Base-by-base conservation (phyloP, 1,140 invertebrate genomes). In the Drosophila nikananu region DNA sequence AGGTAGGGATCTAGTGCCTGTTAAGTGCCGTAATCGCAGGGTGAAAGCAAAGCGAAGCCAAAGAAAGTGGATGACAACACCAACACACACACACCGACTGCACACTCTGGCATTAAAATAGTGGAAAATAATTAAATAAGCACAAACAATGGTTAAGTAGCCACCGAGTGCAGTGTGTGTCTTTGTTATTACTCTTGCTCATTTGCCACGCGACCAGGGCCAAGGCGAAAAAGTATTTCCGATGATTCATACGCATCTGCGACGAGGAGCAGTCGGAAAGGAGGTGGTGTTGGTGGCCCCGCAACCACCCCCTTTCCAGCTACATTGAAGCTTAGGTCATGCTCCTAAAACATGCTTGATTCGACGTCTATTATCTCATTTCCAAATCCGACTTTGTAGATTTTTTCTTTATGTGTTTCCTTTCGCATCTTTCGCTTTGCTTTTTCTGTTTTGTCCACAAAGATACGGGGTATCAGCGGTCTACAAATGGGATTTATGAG, bases 111-210 rank as follows among this genome's bases (percentile, higher is more conserved):
- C 48, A 54, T 21, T 76, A 32, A 55, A 57, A 52, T 27, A 52
- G 30, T 66, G 73, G 5, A 76, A 76, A 59, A 52, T 57, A 75
- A 76, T 75, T 75, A 75, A 76, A 75, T 75, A 64, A 64, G 32
- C 61, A 19, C 35, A 57, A 23, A 65, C 48, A 66, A 65, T 23
- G 25, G 35, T 39, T 32, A 41, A 17, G 19, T n/a, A 35, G 21
- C 13, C 13, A n/a, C 19, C 12, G 12, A n/a, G 30, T 72, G 54
- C 64, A 67, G 30, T 62, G 27, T 48, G 30, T 57, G 27, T 7
- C 32, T 55, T 39, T 27, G 35, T 39, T 30, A 39, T 51, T 49
- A 21, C 21, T 25, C 7, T 72, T 32, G 21, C 15, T 23, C 27
- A 57, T 15, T 30, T 75, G 59, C 49, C 70, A 73, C 57, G 58